These are phyloP conservation scores for Drosophila nr. perissopoda DNA, from an alignment of 2,888 invertebrate genomes.

Conservation along the genomic window DNA sequence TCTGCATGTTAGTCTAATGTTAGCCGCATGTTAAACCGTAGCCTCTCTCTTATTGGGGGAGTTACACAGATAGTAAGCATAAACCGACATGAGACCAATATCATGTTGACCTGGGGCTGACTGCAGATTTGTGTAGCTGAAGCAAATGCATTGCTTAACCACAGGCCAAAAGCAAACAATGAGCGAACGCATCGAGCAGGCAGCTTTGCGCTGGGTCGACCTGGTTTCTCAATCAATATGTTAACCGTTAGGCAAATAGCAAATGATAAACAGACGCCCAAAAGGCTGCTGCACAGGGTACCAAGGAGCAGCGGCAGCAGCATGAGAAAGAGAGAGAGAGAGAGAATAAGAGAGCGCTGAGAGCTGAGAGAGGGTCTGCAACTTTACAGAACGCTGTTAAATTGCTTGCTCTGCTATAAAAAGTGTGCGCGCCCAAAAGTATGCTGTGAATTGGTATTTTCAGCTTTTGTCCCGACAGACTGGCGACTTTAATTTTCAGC, in stretches of 20 bases:
- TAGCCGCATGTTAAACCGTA: not conserved
- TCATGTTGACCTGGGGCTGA: not conserved
- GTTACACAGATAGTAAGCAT: not conserved
- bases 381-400: slow-evolving; percentile 35
- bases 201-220: slow-evolving; percentile 27
- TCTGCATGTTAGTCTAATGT: not conserved
- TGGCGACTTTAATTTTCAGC: slow-evolving; percentile 63
- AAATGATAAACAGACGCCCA: slow-evolving; percentile 44
- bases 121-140: slow-evolving; percentile 13
- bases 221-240: slow-evolving; percentile 59
- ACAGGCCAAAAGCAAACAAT: slow-evolving; percentile 14
- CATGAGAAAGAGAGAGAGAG: not conserved
- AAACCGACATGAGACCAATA: not conserved
- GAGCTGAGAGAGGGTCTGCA: not conserved
- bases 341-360: not conserved
- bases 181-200: slow-evolving; percentile 17
- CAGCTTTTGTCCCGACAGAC: slow-evolving; percentile 42
- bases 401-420: slow-evolving; percentile 55
- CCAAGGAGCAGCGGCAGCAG: slow-evolving; percentile 24
- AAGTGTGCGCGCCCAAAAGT: slow-evolving; percentile 44
- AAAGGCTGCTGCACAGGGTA: slow-evolving; percentile 51
- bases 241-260: slow-evolving; percentile 49
- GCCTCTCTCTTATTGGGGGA: not conserved
- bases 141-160: slow-evolving; percentile 29
- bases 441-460: slow-evolving; percentile 23